Conservation (phyloP, 2,113 vertebrate species). For the Xiphophorus maculatus region DNA sequence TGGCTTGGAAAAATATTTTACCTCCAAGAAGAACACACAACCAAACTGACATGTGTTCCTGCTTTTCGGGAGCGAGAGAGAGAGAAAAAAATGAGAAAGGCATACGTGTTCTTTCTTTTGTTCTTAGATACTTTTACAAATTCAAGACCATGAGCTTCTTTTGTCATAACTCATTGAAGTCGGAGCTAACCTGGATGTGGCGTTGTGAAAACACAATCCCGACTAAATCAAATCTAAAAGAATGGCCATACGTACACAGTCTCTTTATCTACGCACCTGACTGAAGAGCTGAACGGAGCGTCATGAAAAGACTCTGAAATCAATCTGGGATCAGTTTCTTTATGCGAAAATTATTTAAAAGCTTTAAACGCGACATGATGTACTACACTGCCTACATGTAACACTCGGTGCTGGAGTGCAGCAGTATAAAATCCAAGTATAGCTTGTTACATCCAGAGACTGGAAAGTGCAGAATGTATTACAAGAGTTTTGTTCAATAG, state of each 20-base stretch:
- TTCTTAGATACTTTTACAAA: constrained; percentile 79
- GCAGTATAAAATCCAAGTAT: constrained; percentile 20
- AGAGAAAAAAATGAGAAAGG: constrained; percentile 58
- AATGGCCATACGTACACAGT: constrained; percentile 66
- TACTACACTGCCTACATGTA: neutral
- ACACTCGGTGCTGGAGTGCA: constrained; percentile 24
- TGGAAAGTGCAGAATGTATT: constrained; percentile 31
- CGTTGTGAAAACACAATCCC: constrained; percentile 74
- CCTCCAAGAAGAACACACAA: constrained; percentile 74
- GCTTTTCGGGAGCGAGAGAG: constrained; percentile 61
- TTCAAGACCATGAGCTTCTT: constrained; percentile 75
- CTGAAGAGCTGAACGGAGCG: constrained; percentile 22
- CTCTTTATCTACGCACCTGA: constrained; percentile 61
- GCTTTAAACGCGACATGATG: constrained; percentile 29
- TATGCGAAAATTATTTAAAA: constrained; percentile 36
- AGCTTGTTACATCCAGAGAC: constrained; percentile 33
- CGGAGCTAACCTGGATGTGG: constrained; percentile 74
- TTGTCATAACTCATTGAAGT: constrained; percentile 78
- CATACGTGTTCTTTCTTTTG: constrained; percentile 76
- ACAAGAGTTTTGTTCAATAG: constrained; percentile 47
- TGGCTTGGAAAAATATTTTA: constrained; percentile 83
- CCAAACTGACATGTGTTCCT: constrained; percentile 74
- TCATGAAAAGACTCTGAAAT: constrained; percentile 43
- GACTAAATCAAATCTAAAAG: constrained; percentile 63
- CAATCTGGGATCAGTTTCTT: constrained; percentile 44